A percentile compares a stretch with the other conserved stretches of the same genome.
Conservation (phyloP, 1,140 invertebrate species). For the Pseudobourletiella spinata region DNA sequence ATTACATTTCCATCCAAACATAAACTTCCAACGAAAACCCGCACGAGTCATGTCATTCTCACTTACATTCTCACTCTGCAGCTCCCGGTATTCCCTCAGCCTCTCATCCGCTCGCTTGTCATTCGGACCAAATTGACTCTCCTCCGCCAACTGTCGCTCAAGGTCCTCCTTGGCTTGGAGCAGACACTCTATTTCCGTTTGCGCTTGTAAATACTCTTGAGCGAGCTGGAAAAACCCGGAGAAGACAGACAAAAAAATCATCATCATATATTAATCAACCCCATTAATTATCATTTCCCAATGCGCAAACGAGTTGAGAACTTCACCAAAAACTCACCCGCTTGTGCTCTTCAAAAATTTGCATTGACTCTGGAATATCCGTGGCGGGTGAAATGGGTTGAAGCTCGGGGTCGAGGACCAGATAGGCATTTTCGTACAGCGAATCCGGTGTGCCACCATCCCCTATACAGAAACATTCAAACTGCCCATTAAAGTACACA, state of each 20-base stretch:
- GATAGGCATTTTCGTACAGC: slow-evolving; percentile 56
- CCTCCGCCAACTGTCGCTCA: slow-evolving; percentile 52
- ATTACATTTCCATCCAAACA: no score
- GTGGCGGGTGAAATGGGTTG: slow-evolving; percentile 70
- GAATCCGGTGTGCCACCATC: not conserved
- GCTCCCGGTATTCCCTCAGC: slow-evolving; percentile 45
- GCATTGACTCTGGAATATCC: slow-evolving; percentile 61
- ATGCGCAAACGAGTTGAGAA: not conserved
- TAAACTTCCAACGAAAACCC: no score
- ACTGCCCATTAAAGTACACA: no score
- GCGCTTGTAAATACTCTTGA: slow-evolving; percentile 49
- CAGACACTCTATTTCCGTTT: slow-evolving; percentile 63
- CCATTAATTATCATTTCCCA: slow-evolving; percentile 9
- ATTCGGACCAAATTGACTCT: slow-evolving; percentile 47
- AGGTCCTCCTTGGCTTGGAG: slow-evolving; percentile 58
- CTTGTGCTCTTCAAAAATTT: slow-evolving; percentile 78
- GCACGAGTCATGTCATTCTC: no score
- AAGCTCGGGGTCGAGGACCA: slow-evolving; percentile 65
- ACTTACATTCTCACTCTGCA: slow-evolving; percentile 61
- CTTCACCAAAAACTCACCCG: slow-evolving; percentile 46
- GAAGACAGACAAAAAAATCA: not conserved
- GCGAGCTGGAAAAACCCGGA: slow-evolving; percentile 47
- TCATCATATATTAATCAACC: not conserved
- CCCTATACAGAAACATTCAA: slow-evolving; percentile 7
- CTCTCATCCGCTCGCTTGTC: slow-evolving; percentile 46